phyloP scores from a whole-genome alignment of 2,797 vertebrate genomes.

The Myoxocephalus aenaeus region DNA sequence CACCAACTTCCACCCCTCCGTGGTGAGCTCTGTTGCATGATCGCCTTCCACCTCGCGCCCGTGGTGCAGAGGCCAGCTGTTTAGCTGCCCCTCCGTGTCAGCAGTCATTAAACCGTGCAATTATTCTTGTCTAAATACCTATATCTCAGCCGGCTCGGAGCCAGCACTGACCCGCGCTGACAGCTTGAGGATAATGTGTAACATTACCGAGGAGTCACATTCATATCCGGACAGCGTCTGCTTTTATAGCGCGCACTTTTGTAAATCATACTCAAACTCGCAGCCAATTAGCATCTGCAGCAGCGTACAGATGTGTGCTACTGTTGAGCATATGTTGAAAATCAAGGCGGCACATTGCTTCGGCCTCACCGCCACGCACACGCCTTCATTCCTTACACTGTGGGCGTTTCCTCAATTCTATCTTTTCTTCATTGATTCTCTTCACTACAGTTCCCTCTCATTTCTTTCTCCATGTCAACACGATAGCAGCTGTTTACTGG shows the following conservation, averaged over 20 bases:
- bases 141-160: conserved; percentile 16
- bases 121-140: conserved; percentile 25
- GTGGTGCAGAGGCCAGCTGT: conserved; percentile 18
- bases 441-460: background rate
- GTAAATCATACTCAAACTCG: background rate
- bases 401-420: background rate
- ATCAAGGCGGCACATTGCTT: background rate
- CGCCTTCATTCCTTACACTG: background rate
- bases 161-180: conserved; percentile 57
- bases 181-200: conserved; percentile 21
- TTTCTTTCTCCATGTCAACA: background rate
- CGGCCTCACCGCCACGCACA: background rate
- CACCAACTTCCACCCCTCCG: background rate
- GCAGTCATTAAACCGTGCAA: conserved; percentile 26
- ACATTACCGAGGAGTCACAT: background rate
- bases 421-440: background rate
- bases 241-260: background rate
- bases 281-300: conserved; percentile 2
- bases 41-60: conserved; percentile 16
- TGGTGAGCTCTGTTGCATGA: background rate
- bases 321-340: conserved; percentile 1
- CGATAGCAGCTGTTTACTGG: background rate
- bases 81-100: conserved; percentile 32
- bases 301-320: background rate
- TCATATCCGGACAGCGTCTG: background rate